These are phyloP conservation scores for Ploceus nigricollis DNA, from an alignment of 2,113 vertebrate genomes.

Conservation along the genomic window DNA sequence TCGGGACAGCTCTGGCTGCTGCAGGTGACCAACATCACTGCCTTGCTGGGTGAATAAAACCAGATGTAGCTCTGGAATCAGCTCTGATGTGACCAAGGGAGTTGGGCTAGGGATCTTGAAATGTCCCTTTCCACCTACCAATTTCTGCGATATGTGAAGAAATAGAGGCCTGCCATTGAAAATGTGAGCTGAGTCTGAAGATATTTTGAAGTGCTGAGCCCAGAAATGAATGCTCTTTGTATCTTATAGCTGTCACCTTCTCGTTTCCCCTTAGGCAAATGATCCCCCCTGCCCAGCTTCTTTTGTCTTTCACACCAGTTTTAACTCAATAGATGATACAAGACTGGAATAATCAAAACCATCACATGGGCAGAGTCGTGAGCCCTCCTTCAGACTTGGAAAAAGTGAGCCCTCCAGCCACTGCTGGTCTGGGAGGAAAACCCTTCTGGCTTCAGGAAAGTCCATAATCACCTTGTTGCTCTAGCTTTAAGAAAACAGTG, in stretches of 20 bases:
- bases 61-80: background rate
- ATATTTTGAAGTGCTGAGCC: background rate
- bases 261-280: background rate
- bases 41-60: background rate
- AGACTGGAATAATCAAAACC: background rate
- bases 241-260: background rate
- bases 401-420: background rate
- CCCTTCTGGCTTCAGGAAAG: background rate
- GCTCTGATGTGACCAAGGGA: background rate
- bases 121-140: background rate
- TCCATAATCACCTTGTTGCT: background rate
- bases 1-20: background rate
- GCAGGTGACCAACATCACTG: rapidly evolving
- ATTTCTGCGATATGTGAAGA: background rate
- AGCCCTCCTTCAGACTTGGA: background rate
- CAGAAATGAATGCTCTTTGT: background rate
- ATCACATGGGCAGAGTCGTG: rapidly evolving
- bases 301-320: background rate
- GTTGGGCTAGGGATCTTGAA: background rate
- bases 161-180: background rate
- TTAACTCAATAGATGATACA: background rate
- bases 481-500: background rate
- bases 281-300: background rate
- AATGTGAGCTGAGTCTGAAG: background rate
- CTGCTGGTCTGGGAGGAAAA: background rate